Conservation (phyloP, 1,140 invertebrate genomes). For the Procambarus virginalis region DNA sequence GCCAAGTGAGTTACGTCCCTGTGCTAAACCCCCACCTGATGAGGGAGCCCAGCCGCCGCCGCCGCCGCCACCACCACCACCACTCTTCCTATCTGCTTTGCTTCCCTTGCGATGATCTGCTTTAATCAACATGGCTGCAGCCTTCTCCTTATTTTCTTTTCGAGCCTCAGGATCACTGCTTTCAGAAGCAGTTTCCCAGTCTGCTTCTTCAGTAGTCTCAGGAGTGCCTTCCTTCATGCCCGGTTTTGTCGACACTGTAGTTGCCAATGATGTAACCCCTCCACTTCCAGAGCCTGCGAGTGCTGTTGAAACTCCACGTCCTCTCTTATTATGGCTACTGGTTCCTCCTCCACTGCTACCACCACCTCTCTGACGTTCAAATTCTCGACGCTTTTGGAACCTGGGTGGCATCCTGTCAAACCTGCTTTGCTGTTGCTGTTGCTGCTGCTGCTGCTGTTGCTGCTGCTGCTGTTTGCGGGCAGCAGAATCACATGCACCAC, state of each 20-base stretch:
- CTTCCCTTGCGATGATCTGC: slow-evolving; percentile 59
- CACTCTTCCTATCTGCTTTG: slow-evolving; percentile 58
- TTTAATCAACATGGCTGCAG: slow-evolving; percentile 14
- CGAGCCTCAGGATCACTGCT: slow-evolving; percentile 76
- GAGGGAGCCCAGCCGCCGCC: slow-evolving; percentile 34
- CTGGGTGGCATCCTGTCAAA: slow-evolving; percentile 69
- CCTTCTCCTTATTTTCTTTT: slow-evolving; percentile 69
- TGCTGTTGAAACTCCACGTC: slow-evolving; percentile 69
- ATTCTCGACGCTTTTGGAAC: slow-evolving; percentile 58
- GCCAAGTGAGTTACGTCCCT: slow-evolving; percentile 61
- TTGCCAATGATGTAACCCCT: slow-evolving; percentile 72
- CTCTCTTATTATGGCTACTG: slow-evolving; percentile 29
- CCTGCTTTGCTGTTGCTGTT: slow-evolving; percentile 52
- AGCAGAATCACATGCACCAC: slow-evolving; percentile 29
- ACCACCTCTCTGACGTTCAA: slow-evolving; percentile 52
- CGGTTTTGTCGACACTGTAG: slow-evolving; percentile 40
- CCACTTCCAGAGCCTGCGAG: slow-evolving; percentile 73
- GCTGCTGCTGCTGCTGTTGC: slow-evolving; percentile 23
- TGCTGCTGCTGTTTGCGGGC: slow-evolving; percentile 42
- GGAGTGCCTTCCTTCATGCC: slow-evolving; percentile 73
- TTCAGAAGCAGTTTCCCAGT: slow-evolving; percentile 80
- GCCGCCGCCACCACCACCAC: slow-evolving; percentile 12
- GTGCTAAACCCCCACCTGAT: slow-evolving; percentile 53
- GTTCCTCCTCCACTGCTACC: slow-evolving; percentile 23
- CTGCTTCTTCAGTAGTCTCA: slow-evolving; percentile 76